Percentiles rank a stretch among this genome's conserved stretches.
These are phyloP conservation scores for Patiria miniata DNA, from an alignment of 35 echinoderm and acorn worm genomes.

Conservation along the genomic window DNA sequence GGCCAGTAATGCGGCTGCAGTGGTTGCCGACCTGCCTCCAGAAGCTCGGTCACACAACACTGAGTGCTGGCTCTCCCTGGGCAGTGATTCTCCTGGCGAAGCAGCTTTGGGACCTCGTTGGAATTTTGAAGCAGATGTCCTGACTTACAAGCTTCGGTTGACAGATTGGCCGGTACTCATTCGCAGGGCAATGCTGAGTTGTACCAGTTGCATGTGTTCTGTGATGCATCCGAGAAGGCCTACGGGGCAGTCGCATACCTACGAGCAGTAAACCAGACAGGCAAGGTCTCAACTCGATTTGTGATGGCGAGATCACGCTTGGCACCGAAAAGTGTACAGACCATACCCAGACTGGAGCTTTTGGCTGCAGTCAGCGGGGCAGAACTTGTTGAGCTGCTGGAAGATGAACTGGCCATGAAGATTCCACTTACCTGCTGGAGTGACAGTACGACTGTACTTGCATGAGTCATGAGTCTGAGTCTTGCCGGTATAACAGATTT, in stretches of 20 bases:
- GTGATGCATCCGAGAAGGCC: not conserved
- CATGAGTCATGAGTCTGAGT: slow-evolving; percentile 18
- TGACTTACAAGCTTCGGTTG: not conserved
- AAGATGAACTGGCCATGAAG: slow-evolving; percentile 17
- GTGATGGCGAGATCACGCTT: too few species aligned
- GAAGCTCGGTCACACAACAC: not conserved
- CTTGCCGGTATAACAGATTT: slow-evolving; percentile 44
- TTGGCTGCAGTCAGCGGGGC: slow-evolving; percentile 33
- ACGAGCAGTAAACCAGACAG: too few species aligned
- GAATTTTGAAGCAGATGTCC: not conserved
- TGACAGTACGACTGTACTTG: slow-evolving; percentile 48
- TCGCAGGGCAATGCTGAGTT: not conserved
- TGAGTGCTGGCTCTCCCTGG: not conserved
- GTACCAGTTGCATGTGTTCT: not conserved
- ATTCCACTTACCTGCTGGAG: slow-evolving; percentile 69
- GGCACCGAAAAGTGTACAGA: slow-evolving; percentile 17
- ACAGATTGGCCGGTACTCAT: not conserved
- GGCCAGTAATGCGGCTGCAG: not conserved
- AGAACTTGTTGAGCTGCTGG: not conserved
- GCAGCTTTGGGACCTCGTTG: not conserved
- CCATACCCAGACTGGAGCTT: slow-evolving; percentile 63
- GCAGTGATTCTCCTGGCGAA: not conserved
- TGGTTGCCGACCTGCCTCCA: not conserved
- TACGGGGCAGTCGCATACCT: not conserved
- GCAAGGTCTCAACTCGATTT: too few species aligned